Percentiles rank a stretch among this genome's conserved stretches.
These are phyloP conservation scores for Melipona beecheii DNA, from an alignment of 2,888 invertebrate species.

Conservation along the genomic window DNA sequence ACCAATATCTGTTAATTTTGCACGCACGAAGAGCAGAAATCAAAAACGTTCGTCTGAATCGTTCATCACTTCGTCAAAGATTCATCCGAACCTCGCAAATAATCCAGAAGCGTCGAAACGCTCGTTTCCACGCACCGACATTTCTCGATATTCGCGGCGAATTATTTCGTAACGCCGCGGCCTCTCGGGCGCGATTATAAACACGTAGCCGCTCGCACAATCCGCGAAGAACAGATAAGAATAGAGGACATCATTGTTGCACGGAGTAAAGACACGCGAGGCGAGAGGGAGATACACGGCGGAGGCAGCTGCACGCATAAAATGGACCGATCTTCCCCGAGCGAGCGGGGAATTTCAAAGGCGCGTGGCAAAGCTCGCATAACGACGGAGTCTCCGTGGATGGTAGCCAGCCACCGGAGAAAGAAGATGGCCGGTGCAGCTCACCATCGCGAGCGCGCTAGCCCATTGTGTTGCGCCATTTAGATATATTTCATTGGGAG, in stretches of 20 bases:
- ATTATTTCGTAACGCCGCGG: not conserved
- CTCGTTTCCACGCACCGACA: no score
- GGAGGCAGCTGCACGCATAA: constrained; percentile 46
- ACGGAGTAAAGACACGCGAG: not conserved
- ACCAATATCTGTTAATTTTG: no score
- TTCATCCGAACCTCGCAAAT: no score
- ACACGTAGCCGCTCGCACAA: constrained; percentile 29
- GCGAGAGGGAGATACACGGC: not conserved
- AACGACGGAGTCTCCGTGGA: constrained; percentile 34
- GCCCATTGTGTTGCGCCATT: constrained; percentile 63
- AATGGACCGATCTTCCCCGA: constrained; percentile 17
- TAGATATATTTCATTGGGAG: constrained; percentile 61
- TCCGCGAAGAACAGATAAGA: constrained; percentile 29
- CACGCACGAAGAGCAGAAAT: no score
- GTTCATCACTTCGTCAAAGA: no score
- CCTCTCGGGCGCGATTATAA: constrained; percentile 13
- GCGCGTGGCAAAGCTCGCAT: constrained; percentile 41
- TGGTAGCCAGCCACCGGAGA: constrained; percentile 17
- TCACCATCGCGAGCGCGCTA: constrained; percentile 13
- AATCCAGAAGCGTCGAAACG: no score
- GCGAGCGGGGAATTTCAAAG: constrained; percentile 47
- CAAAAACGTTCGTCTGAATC: no score
- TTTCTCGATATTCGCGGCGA: not conserved
- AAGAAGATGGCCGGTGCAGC: constrained; percentile 35
- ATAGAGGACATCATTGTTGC: constrained; percentile 38